Base-by-base conservation (phyloP, 2,888 invertebrate species). In the Altica lythri region DNA sequence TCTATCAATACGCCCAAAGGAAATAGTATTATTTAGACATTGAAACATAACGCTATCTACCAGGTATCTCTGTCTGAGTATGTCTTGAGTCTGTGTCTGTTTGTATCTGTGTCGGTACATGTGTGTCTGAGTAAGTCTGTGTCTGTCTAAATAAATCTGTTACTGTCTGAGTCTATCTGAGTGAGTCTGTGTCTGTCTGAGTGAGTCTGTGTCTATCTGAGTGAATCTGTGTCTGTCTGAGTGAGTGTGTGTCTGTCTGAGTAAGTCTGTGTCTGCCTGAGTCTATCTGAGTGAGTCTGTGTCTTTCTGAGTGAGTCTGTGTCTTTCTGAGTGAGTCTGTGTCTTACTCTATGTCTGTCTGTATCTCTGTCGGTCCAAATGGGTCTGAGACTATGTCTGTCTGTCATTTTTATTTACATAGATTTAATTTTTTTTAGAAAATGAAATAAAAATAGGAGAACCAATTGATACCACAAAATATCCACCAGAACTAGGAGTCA, bases 41-140 rank as follows among this genome's bases (percentile, higher is more conserved):
- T n/a, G n/a, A n/a, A n/a, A n/a, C n/a, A n/a, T n/a, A n/a, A n/a
- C n/a, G n/a, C n/a, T n/a, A n/a, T n/a, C n/a, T n/a, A n/a, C n/a
- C n/a, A n/a, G n/a, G n/a, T n/a, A n/a, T n/a, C n/a, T n/a, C n/a
- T n/a, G n/a, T n/a, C n/a, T n/a, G n/a, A n/a, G n/a, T n/a, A n/a
- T n/a, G n/a, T n/a, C n/a, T n/a, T 19, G 8, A 42, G 22, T 22
- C 4, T 22, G 22, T 22, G 22, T 22, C 4, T 22, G 22, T 22
- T 4, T 22, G 17, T 40, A 18, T 40, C 17, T 40, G 17, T 40
- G 40, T 40, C 17, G 13, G 40, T 40, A 9, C 17, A 2, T 40
- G 40, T 40, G 17, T 40, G 19, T 40, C n/a, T 40, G 17, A 17
- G 19, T 40, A 9, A 17, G 40, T 40, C 17, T 40, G 17, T 40